Percentiles rank a stretch among this genome's conserved stretches.
Evolutionary conservation across 2,888 invertebrate species (phyloP).

Genomic region (Nematopogon swammerdamellus): DNA sequence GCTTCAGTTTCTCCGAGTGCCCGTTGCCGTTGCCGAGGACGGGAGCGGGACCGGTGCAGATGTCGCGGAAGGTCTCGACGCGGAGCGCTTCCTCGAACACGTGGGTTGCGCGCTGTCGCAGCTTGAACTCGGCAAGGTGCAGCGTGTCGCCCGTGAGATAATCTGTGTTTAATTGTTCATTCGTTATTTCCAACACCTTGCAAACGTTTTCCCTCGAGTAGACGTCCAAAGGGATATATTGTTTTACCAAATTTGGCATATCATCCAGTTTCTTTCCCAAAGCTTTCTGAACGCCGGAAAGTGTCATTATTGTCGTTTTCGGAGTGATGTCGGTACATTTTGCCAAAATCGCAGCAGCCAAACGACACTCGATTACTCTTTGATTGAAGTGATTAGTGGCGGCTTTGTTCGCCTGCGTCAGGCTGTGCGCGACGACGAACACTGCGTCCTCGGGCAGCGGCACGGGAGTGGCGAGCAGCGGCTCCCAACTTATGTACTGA

Average conservation of each 20-base stretch:
- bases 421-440: slow-evolving; percentile 93
- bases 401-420: slow-evolving; percentile 89
- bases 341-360: slow-evolving; percentile 78
- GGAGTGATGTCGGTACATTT: slow-evolving; percentile 27
- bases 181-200: slow-evolving; percentile 52
- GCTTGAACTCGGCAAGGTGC: slow-evolving; percentile 65
- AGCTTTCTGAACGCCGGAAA: slow-evolving; percentile 72
- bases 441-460: slow-evolving; percentile 75
- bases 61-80: slow-evolving; percentile 71
- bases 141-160: slow-evolving; percentile 65
- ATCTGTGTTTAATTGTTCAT: slow-evolving; percentile 61
- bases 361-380: slow-evolving; percentile 90
- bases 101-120: slow-evolving; percentile 84
- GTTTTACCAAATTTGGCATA: slow-evolving; percentile 66
- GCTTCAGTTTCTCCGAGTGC: slow-evolving; percentile 17
- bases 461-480: slow-evolving; percentile 75
- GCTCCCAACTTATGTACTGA: slow-evolving; percentile 92
- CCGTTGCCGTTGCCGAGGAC: slow-evolving; percentile 23
- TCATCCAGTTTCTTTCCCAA: slow-evolving; percentile 61
- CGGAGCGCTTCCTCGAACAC: slow-evolving; percentile 88
- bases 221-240: slow-evolving; percentile 59
- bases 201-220: slow-evolving; percentile 71
- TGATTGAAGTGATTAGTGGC: slow-evolving; percentile 89
- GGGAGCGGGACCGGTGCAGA: slow-evolving; percentile 43
- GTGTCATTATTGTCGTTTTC: slow-evolving; percentile 64